A percentile compares a stretch with the other conserved stretches of the same genome.
These are phyloP conservation scores for Catamblyrhynchus diadema DNA, from an alignment of 2,797 vertebrate species.

Conservation along the genomic window DNA sequence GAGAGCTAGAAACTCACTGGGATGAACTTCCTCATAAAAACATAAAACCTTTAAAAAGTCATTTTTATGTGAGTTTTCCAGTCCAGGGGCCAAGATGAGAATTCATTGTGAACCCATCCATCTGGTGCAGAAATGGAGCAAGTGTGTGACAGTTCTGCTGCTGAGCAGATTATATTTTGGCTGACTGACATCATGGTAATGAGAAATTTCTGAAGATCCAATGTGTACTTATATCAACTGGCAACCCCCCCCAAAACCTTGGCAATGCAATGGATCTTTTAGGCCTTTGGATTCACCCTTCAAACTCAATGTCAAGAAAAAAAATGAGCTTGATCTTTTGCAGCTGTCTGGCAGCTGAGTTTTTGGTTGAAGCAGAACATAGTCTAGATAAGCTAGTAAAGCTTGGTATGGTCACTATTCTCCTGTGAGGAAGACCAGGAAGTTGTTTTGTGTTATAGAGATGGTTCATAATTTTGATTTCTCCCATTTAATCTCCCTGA, in stretches of 20 bases:
- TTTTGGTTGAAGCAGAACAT: neutral
- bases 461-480: neutral
- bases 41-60: neutral
- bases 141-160: conserved; percentile 50
- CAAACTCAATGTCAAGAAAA: conserved; percentile 4
- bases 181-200: conserved; percentile 2
- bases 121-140: conserved; percentile 5
- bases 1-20: neutral
- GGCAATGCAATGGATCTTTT: conserved; percentile 15
- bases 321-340: conserved; percentile 16
- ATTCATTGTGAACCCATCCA: conserved; percentile 33
- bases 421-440: neutral
- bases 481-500: neutral
- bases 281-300: conserved; percentile 43
- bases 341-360: conserved; percentile 58
- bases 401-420: neutral
- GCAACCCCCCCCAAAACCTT: neutral
- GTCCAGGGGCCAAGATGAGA: neutral
- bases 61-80: conserved; percentile 11
- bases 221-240: neutral
- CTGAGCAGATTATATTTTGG: conserved; percentile 39
- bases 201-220: conserved; percentile 34
- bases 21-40: neutral
- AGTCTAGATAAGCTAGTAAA: conserved; percentile 7
- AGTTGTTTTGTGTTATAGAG: neutral